Percentiles rank a stretch among this genome's conserved stretches.
These are phyloP conservation scores for Busseola fusca DNA, from an alignment of 2,888 invertebrate genomes.

Conservation along the genomic window DNA sequence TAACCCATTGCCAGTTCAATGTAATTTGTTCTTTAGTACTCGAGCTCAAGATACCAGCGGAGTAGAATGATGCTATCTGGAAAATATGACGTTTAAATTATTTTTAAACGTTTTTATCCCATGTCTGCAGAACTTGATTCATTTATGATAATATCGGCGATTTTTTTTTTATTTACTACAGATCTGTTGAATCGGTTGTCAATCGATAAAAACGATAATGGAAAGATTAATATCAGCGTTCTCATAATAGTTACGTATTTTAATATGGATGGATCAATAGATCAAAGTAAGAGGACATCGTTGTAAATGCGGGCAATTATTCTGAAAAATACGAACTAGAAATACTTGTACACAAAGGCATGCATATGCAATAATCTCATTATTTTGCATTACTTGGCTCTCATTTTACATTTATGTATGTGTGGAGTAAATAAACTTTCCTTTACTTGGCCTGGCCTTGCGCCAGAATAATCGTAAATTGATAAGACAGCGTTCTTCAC, in stretches of 20 bases:
- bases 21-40: slow-evolving; percentile 56
- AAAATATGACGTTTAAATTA: slow-evolving; percentile 7
- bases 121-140: slow-evolving; percentile 2
- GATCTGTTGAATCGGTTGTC: slow-evolving; percentile 1
- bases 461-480: slow-evolving; percentile 51
- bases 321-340: slow-evolving; percentile 43
- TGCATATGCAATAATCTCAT: slow-evolving; percentile 52
- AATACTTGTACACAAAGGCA: slow-evolving; percentile 36
- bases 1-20: slow-evolving; percentile 58
- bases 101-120: slow-evolving; percentile 25
- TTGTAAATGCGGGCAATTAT: slow-evolving; percentile 42
- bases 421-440: slow-evolving; percentile 54
- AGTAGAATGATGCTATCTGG: slow-evolving; percentile 31
- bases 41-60: slow-evolving; percentile 45
- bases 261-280: slow-evolving; percentile 34
- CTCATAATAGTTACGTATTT: slow-evolving; percentile 19
- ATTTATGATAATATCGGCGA: neutral
- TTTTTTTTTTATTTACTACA: slow-evolving; percentile 9
- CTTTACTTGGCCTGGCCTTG: slow-evolving; percentile 56
- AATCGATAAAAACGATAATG: slow-evolving; percentile 8
- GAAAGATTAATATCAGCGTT: slow-evolving; percentile 14
- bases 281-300: slow-evolving; percentile 16
- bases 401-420: slow-evolving; percentile 52
- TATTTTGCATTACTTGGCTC: slow-evolving; percentile 45
- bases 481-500: slow-evolving; percentile 48